Evolutionary conservation across 2,797 vertebrate genomes (phyloP), one percentile per base, ranked within the genome.

Genomic region (Ceryle rudis): DNA sequence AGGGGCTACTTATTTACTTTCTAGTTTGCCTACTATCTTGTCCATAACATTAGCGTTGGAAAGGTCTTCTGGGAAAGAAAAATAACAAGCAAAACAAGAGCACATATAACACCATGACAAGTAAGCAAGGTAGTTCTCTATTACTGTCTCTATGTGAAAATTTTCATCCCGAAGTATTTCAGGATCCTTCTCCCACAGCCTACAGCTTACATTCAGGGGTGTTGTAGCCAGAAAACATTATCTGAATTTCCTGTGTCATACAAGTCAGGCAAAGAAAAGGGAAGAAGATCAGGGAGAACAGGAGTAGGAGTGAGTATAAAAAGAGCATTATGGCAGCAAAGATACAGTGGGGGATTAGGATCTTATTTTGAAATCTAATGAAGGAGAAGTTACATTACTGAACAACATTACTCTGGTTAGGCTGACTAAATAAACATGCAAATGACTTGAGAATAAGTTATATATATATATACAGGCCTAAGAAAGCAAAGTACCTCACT

Each of bases 251-350:
- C 62, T 74, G 54, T 31, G 49, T 89, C 39, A 15, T 29, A 58
- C 12, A 11, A 83, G 79, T 74, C 33, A 61, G 67, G 69, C 65
- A 90, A 58, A 89, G 75, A 89, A 84, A 67, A 16, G 5, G 23
- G 28, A 87, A 86, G 81, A 92, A 82, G 54, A 81, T 67, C 81
- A 80, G 14, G 67, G 51, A 93, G 84, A 96, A 87, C 69, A 88
- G 61, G 69, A 92, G 92, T 87, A 71, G 89, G 89, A 91, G 61
- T 81, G 65, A 70, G 28, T 54, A 71, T 39, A 84, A 60, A 80
- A 84, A 70, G 73, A 65, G n/a, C 74, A 75, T 78, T 91, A 72
- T 41, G 58, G 75, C 65, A 88, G 87, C 65, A 83, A 78, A 88
- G 57, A 35, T 51, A 52, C 0, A 62, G 86, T 0, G 2, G 28